Evolutionary conservation across 2,888 invertebrate species (phyloP).

Genomic region (Nomada lathburiana): DNA sequence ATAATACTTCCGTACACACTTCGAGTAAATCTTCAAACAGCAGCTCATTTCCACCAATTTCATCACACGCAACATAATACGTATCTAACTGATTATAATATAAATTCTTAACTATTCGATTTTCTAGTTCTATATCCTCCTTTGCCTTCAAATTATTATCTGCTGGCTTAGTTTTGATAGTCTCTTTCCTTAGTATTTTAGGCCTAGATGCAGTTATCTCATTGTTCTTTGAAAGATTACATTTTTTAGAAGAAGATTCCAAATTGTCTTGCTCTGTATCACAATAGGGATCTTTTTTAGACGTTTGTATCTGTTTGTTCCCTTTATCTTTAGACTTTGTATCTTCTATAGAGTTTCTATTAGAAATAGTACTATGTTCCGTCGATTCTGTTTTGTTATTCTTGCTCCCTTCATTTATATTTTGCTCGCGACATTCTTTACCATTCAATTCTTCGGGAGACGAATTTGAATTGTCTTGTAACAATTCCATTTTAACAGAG

Average conservation of each 20-base stretch:
- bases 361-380: background rate
- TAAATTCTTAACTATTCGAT: slow-evolving; percentile 23
- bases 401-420: slow-evolving; percentile 13
- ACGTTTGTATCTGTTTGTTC: slow-evolving; percentile 1
- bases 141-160: slow-evolving; percentile 23
- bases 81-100: slow-evolving; percentile 35
- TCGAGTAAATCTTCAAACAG: slow-evolving; percentile 81
- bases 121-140: slow-evolving; percentile 33
- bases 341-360: background rate
- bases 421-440: slow-evolving; percentile 5
- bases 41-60: slow-evolving; percentile 51
- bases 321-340: background rate
- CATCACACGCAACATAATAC: slow-evolving; percentile 17
- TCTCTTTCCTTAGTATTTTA: background rate
- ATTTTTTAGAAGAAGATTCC: slow-evolving; percentile 25
- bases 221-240: slow-evolving; percentile 13
- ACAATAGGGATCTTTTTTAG: background rate
- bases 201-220: slow-evolving; percentile 27
- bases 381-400: background rate
- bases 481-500: background rate
- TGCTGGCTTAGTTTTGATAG: background rate
- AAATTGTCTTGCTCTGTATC: background rate
- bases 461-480: slow-evolving; percentile 10
- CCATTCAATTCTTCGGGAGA: background rate
- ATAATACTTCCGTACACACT: slow-evolving; percentile 77